Percentiles rank a stretch among this genome's conserved stretches.
Evolutionary conservation across 2,113 vertebrate genomes (phyloP).

Genomic region (Echinops telfairi): DNA sequence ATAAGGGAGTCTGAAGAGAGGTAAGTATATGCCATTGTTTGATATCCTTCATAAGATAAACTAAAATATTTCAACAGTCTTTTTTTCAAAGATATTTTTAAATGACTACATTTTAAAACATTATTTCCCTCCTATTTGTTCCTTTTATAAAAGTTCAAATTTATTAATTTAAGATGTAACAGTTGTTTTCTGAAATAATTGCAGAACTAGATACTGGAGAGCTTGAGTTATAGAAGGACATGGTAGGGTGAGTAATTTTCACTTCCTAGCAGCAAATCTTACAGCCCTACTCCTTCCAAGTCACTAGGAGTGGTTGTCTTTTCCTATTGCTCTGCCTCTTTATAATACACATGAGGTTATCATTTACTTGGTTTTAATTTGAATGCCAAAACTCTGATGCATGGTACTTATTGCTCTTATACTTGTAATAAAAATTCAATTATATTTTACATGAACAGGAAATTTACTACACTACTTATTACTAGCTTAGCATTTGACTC

Average conservation of each 20-base stretch:
- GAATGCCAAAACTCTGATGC: slow-evolving; percentile 25
- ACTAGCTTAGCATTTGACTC: slow-evolving; percentile 5
- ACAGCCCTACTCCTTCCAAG: neutral
- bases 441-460: slow-evolving; percentile 36
- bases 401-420: slow-evolving; percentile 47
- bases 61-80: neutral
- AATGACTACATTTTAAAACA: neutral
- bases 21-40: neutral
- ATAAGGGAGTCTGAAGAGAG: neutral
- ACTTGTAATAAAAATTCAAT: slow-evolving; percentile 46
- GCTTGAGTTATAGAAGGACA: neutral
- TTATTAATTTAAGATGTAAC: neutral
- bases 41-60: neutral
- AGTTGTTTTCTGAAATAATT: neutral
- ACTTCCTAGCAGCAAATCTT: neutral
- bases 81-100: neutral
- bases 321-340: neutral
- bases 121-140: neutral
- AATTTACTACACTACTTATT: slow-evolving; percentile 32
- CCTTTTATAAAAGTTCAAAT: neutral
- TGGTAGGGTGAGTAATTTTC: neutral
- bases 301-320: neutral
- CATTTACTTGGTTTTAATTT: slow-evolving; percentile 64
- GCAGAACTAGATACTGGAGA: neutral
- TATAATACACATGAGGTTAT: slow-evolving; percentile 10